These are phyloP conservation scores for Mnemiopsis leidyi DNA, from an alignment of 37 sponge, comb jelly and placozoan genomes.

Conservation along the genomic window DNA sequence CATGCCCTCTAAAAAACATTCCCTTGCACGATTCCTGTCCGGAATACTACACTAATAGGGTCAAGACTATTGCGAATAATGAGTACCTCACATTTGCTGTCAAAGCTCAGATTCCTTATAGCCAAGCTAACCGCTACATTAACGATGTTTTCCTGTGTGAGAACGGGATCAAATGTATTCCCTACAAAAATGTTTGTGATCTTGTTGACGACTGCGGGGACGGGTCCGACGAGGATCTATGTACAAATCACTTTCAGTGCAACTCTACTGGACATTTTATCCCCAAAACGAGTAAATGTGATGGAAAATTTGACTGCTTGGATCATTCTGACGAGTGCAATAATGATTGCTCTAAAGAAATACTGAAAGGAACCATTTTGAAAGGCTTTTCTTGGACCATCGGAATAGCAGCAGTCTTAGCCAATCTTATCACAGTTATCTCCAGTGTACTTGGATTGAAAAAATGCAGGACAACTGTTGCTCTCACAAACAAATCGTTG, in stretches of 20 bases:
- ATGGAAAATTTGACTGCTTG: not conserved
- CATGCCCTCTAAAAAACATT: not conserved
- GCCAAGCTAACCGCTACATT: not conserved
- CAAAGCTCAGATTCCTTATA: too few species aligned
- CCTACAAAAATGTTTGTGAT: not conserved
- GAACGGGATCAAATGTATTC: not conserved
- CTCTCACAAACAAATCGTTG: not conserved
- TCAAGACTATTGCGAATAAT: not conserved
- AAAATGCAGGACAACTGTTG: not conserved
- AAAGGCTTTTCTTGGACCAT: not conserved
- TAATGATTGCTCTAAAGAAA: not conserved
- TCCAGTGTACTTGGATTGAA: not conserved
- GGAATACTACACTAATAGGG: not conserved
- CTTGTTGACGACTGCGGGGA: not conserved
- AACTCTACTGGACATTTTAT: not conserved
- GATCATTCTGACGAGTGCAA: slow-evolving; percentile 17
- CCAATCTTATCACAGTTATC: not conserved
- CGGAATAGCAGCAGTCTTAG: not conserved
- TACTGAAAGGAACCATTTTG: not conserved
- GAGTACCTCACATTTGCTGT: not conserved
- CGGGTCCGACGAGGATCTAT: not conserved
- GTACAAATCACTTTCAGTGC: not conserved
- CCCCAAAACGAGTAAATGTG: not conserved
- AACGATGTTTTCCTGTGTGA: not conserved
- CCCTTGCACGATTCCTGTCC: not conserved